phyloP scores from a whole-genome alignment of 2,113 vertebrate genomes.

The Paratilapia polleni region DNA sequence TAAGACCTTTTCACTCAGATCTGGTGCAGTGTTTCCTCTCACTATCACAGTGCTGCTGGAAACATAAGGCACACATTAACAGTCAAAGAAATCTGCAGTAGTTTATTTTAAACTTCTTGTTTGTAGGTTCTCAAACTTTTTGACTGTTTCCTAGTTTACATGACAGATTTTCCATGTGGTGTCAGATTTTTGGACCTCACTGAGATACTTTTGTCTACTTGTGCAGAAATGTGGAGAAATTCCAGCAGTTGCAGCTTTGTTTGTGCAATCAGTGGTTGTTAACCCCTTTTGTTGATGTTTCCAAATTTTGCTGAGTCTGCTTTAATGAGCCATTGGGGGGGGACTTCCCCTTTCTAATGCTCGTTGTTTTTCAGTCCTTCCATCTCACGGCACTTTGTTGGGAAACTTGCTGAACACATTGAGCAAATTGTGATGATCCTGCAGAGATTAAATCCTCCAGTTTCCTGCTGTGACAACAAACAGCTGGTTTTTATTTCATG shows the following conservation, averaged over 20 bases:
- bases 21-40: background rate
- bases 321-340: background rate
- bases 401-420: background rate
- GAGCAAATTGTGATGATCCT: constrained; percentile 3
- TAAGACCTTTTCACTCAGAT: background rate
- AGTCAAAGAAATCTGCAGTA: background rate
- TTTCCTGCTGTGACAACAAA: constrained; percentile 16
- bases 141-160: background rate
- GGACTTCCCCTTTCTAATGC: constrained; percentile 38
- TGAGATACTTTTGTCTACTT: background rate
- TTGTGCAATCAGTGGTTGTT: background rate
- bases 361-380: constrained; percentile 4
- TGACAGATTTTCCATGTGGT: background rate
- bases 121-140: background rate
- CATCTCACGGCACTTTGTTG: background rate
- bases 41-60: background rate
- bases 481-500: background rate
- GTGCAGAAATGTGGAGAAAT: background rate
- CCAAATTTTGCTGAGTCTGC: constrained; percentile 24
- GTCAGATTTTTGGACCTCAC: background rate
- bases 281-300: constrained; percentile 3
- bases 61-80: background rate
- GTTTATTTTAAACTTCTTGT: background rate
- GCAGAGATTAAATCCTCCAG: constrained; percentile 7
- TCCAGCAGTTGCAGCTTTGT: background rate